These are phyloP conservation scores for Dryoscopus gambensis DNA, from an alignment of 2,113 vertebrate genomes.

Conservation along the genomic window DNA sequence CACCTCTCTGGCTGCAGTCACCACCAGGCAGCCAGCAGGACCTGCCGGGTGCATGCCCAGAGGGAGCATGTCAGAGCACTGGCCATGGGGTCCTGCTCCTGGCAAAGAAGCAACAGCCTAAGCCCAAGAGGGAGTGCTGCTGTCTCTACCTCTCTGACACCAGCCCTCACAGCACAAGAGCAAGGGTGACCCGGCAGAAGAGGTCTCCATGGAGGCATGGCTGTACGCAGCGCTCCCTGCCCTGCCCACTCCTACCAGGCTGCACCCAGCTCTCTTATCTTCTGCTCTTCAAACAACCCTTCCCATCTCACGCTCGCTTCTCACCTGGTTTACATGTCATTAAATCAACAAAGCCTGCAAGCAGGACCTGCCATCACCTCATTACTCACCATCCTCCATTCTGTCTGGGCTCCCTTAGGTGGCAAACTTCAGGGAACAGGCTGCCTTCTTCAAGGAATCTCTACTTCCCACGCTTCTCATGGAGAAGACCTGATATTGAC, in stretches of 20 bases:
- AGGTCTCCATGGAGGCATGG: rapidly evolving
- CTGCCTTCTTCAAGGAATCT: background rate
- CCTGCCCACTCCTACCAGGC: background rate
- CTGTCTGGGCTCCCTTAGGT: background rate
- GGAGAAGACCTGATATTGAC: background rate
- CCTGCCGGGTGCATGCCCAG: rapidly evolving
- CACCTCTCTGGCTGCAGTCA: rapidly evolving
- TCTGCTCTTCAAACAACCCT: background rate
- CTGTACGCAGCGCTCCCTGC: rapidly evolving
- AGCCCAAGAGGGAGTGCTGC: background rate
- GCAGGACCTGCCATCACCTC: background rate
- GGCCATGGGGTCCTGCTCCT: background rate
- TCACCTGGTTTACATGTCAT: background rate
- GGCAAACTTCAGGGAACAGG: background rate
- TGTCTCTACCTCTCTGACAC: rapidly evolving
- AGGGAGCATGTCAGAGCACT: rapidly evolving
- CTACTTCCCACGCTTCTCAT: background rate
- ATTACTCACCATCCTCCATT: background rate
- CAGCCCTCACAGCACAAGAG: background rate
- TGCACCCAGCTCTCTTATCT: background rate
- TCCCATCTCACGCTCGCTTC: background rate
- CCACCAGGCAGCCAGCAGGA: background rate
- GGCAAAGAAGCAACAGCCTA: background rate
- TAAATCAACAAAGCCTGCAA: background rate
- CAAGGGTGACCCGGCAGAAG: rapidly evolving